Evolutionary conservation across 2,113 vertebrate genomes (phyloP).

Genomic region (Leuciscus idus): DNA sequence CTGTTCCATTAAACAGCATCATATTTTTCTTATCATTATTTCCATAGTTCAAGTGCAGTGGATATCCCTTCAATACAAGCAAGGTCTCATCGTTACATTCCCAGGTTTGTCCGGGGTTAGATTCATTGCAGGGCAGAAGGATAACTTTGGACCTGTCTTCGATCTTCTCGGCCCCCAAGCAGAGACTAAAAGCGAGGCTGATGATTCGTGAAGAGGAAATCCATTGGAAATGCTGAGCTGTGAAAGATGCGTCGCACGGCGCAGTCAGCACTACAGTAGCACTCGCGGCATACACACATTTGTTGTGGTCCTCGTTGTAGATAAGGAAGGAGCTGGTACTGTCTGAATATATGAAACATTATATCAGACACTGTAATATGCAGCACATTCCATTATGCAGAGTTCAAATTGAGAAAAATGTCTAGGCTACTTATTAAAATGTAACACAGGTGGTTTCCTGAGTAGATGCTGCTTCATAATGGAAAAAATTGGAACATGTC

Average conservation of each 20-base stretch:
- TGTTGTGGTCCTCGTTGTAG: not conserved
- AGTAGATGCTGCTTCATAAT: no score
- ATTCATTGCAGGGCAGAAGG: not conserved
- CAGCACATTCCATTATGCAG: not conserved
- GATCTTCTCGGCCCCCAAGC: not conserved
- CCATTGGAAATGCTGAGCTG: conserved; percentile 75
- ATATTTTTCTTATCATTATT: conserved; percentile 79
- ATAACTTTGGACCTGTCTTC: not conserved
- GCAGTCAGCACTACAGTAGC: not conserved
- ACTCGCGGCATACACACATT: not conserved
- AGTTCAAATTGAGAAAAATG: no score
- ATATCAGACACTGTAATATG: conserved; percentile 21
- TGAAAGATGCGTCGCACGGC: not conserved
- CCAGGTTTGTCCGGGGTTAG: not conserved
- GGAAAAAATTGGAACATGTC: no score
- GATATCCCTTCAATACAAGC: conserved; percentile 61
- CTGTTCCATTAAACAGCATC: conserved; percentile 86
- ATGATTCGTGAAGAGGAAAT: conserved; percentile 72
- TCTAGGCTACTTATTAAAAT: no score
- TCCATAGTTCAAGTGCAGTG: conserved; percentile 90
- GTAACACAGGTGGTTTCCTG: no score
- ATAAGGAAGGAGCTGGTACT: conserved; percentile 41
- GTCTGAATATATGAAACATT: conserved; percentile 73
- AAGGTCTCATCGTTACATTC: not conserved
- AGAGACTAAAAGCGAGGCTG: not conserved